phyloP scores from a whole-genome alignment of 2,797 vertebrate species.

The Myiotriccus ornatus region DNA sequence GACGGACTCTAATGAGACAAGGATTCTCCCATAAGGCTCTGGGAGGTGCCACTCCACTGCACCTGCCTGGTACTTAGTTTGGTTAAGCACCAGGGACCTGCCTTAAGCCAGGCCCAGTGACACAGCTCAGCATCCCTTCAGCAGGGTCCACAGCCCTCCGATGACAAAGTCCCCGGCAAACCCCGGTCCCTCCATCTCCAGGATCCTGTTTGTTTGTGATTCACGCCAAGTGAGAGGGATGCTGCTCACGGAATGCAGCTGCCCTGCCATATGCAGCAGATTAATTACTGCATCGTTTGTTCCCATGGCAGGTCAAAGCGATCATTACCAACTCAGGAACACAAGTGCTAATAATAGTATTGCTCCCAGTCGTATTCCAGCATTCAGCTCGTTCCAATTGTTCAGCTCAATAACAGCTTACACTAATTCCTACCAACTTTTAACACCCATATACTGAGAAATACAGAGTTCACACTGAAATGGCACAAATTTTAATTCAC shows the following conservation, averaged over 20 bases:
- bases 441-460: background rate
- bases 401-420: background rate
- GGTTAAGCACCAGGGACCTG: background rate
- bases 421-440: background rate
- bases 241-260: background rate
- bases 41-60: background rate
- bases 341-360: background rate
- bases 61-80: background rate
- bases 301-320: background rate
- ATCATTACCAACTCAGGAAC: background rate
- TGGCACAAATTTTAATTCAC: background rate
- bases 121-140: background rate
- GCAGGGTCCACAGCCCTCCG: background rate
- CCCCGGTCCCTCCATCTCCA: accelerated
- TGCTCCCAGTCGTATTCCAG: background rate
- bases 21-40: accelerated
- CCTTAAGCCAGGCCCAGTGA: accelerated
- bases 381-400: background rate
- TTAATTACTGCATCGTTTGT: background rate
- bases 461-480: background rate
- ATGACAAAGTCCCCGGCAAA: accelerated
- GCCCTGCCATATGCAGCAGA: background rate
- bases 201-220: background rate
- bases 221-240: background rate
- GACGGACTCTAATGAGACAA: accelerated